A percentile compares a stretch with the other conserved stretches of the same genome.
Conservation (phyloP, 1,140 invertebrate genomes). For the Hestina assimilis region DNA sequence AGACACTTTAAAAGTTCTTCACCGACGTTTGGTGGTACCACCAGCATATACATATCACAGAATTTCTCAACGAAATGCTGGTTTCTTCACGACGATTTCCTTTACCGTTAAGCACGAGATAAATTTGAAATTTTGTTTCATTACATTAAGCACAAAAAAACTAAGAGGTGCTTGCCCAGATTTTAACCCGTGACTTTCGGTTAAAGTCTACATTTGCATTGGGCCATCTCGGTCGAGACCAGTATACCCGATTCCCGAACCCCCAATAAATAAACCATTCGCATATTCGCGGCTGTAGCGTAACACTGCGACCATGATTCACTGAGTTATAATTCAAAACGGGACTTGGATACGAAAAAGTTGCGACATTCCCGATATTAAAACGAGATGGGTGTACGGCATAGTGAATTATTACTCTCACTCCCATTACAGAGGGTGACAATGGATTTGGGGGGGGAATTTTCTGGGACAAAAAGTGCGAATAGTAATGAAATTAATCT, state of each 20-base stretch:
- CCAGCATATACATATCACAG: no score
- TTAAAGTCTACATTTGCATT: no score
- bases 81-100: no score
- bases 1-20: no score
- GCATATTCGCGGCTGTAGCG: constrained; percentile 31
- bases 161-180: no score
- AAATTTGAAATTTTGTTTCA: no score
- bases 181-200: no score
- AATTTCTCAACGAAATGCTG: no score
- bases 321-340: constrained; percentile 52
- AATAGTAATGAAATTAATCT: constrained; percentile 41
- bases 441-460: constrained; percentile 28
- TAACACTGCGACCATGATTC: constrained; percentile 46
- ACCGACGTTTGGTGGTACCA: no score
- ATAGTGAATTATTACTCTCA: constrained; percentile 50
- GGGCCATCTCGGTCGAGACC: not conserved
- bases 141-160: no score
- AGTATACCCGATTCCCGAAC: constrained; percentile 1
- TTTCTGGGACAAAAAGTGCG: constrained; percentile 31
- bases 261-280: constrained; percentile 31
- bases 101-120: no score
- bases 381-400: constrained; percentile 21
- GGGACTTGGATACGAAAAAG: constrained; percentile 41
- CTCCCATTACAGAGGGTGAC: constrained; percentile 44
- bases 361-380: constrained; percentile 53